phyloP scores from a whole-genome alignment of 1,140 invertebrate species.

The Nylanderia fulva region DNA sequence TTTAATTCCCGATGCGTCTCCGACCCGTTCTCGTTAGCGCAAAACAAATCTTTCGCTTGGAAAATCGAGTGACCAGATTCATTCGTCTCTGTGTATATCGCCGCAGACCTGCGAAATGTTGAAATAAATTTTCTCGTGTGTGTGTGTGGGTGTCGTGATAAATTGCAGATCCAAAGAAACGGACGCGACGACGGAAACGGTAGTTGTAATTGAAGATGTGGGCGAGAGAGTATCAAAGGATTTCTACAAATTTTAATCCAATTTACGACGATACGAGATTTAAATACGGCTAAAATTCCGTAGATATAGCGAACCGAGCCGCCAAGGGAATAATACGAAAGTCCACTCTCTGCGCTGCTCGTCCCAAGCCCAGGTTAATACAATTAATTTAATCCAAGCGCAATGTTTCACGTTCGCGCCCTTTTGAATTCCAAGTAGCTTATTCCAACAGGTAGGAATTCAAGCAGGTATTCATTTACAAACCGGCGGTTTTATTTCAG shows the following conservation, averaged over 20 bases:
- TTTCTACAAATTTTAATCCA: conserved; percentile 28
- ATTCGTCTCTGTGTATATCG: conserved; percentile 1
- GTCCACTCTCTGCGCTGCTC: conserved; percentile 36
- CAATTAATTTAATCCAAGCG: conserved; percentile 57
- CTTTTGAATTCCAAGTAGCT: conserved; percentile 58
- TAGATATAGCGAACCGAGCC: conserved; percentile 3
- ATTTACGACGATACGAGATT: conserved; percentile 35
- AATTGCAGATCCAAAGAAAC: neutral
- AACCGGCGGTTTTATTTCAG: conserved; percentile 56
- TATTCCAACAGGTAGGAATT: conserved; percentile 60
- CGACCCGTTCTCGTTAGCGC: conserved; percentile 15
- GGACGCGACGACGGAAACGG: neutral
- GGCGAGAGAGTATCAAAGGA: neutral
- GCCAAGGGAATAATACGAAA: conserved; percentile 33
- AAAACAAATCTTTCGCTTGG: neutral
- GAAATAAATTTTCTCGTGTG: neutral
- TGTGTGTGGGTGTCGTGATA: neutral
- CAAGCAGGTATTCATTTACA: conserved; percentile 62
- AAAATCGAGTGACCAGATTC: neutral
- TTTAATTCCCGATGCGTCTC: conserved; percentile 21
- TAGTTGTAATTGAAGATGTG: neutral
- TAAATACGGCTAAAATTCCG: conserved; percentile 25
- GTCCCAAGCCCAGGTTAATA: conserved; percentile 34
- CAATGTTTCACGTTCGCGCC: conserved; percentile 57
- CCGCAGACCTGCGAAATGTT: neutral